Conservation (phyloP, 2,888 invertebrate species). For the Mycogona germanica region DNA sequence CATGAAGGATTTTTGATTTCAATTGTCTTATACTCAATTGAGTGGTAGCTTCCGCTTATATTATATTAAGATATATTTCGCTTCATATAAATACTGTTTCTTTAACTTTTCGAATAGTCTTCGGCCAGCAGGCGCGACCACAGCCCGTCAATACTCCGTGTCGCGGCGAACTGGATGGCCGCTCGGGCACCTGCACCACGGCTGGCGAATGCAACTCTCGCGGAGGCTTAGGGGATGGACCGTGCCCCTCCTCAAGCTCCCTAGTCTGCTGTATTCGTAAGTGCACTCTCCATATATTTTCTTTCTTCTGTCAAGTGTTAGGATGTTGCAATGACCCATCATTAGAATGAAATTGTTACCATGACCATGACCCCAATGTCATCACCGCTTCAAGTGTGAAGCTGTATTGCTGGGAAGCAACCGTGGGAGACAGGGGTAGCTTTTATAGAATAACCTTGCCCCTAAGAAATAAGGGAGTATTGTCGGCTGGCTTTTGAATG, state of each 20-base stretch:
- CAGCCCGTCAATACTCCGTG: slow-evolving; percentile 14
- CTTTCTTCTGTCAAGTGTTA: neutral
- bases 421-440: no score
- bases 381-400: no score
- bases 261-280: slow-evolving; percentile 17
- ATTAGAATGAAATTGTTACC: neutral
- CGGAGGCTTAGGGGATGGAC: slow-evolving; percentile 16
- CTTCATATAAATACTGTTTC: neutral
- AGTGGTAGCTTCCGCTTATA: no score
- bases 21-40: no score
- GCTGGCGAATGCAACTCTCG: slow-evolving; percentile 4
- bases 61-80: no score
- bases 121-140: slow-evolving; percentile 15
- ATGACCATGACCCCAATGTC: neutral
- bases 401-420: no score
- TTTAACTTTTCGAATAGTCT: slow-evolving; percentile 9
- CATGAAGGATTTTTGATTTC: no score
- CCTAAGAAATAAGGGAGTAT: no score
- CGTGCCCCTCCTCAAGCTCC: slow-evolving; percentile 8
- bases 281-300: neutral
- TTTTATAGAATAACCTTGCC: no score
- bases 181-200: slow-evolving; percentile 8
- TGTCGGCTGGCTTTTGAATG: no score
- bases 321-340: no score
- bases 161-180: slow-evolving; percentile 8